Conservation (phyloP, 2,797 vertebrate genomes). For the Eulemur albifrons region DNA sequence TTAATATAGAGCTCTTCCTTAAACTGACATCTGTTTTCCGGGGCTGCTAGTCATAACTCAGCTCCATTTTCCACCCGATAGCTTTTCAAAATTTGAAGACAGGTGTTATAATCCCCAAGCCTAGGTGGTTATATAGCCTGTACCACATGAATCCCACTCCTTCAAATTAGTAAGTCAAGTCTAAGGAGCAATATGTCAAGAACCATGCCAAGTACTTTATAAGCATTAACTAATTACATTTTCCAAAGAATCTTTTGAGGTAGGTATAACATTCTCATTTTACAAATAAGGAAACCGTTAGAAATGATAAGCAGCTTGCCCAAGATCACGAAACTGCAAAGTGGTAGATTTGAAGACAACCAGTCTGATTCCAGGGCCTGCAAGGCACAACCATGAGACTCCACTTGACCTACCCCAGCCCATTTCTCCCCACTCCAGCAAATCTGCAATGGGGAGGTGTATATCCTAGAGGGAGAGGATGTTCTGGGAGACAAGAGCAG, state of each 20-base stretch:
- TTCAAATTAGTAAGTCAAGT: constrained; percentile 19
- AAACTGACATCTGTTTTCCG: neutral
- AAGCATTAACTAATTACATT: constrained; percentile 30
- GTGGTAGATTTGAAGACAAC: neutral
- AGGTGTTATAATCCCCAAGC: neutral
- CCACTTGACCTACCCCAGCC: neutral
- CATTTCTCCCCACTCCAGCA: neutral
- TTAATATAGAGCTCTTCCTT: constrained; percentile 34
- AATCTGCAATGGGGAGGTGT: neutral
- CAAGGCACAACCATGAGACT: neutral
- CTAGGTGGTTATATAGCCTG: neutral
- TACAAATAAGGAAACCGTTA: constrained; percentile 37
- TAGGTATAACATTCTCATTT: constrained; percentile 1
- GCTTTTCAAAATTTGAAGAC: constrained; percentile 32
- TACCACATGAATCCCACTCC: neutral
- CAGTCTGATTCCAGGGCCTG: neutral
- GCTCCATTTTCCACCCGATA: neutral
- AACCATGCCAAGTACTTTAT: constrained; percentile 1
- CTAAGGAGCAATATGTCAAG: neutral
- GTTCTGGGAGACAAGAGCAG: neutral
- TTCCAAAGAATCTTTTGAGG: neutral
- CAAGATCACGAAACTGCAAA: constrained; percentile 2
- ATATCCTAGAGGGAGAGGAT: neutral
- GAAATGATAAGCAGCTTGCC: neutral
- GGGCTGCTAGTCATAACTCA: constrained; percentile 21